Conservation (phyloP, 2,888 invertebrate species). For the Euplexia lucipara region DNA sequence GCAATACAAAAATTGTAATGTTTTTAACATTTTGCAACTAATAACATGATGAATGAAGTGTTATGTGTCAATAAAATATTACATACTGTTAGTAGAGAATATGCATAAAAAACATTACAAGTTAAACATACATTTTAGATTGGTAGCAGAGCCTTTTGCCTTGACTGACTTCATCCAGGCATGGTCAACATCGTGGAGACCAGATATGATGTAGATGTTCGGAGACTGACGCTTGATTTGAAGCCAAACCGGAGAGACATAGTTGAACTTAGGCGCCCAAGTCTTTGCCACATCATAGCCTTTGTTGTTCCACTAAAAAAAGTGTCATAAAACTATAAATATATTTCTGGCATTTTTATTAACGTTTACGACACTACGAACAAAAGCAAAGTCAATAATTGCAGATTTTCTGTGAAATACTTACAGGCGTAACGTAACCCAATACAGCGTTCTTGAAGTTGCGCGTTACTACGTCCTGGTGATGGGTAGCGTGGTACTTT, state of each 20-base stretch:
- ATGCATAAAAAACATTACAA: not conserved
- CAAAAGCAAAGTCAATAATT: not conserved
- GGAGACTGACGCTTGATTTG: constrained; percentile 93
- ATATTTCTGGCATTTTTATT: not conserved
- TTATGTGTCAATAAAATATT: not conserved
- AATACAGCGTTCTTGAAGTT: constrained; percentile 94
- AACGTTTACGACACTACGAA: not conserved
- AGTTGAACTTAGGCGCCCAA: constrained; percentile 97
- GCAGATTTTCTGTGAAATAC: constrained; percentile 52
- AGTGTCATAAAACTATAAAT: not conserved
- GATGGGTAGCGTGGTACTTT: constrained; percentile 94
- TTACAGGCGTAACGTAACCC: constrained; percentile 97
- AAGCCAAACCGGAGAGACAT: constrained; percentile 98
- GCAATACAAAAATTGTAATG: too few species aligned
- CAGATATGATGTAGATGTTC: constrained; percentile 92
- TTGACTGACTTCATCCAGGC: constrained; percentile 95
- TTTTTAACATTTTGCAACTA: too few species aligned
- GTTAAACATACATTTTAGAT: constrained; percentile 90
- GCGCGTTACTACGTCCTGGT: constrained; percentile 92
- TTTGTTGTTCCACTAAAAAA: constrained; percentile 96
- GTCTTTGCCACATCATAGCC: constrained; percentile 98
- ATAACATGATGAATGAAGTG: too few species aligned
- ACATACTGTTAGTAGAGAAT: too few species aligned
- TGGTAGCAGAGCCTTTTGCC: constrained; percentile 89
- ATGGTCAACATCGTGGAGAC: constrained; percentile 96